Evolutionary conservation across 2,888 invertebrate species (phyloP), one percentile per base, ranked within the genome.

Genomic region (Saturnia pavonia): DNA sequence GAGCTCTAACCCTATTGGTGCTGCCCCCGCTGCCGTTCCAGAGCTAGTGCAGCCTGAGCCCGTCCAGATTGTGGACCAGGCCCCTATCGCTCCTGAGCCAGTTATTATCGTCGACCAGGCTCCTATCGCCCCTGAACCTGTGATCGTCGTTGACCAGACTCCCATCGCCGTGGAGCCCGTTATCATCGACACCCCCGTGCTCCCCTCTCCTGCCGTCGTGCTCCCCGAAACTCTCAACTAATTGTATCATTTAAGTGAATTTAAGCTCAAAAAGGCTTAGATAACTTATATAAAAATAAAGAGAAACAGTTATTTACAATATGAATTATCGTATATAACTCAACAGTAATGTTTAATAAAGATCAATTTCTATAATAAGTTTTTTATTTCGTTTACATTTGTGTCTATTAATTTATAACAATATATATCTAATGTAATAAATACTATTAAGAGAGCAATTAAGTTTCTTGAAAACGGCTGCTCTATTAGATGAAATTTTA

Each of bases 171-270:
- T n/a, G 3, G 76, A 73, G 12, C 69, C 71, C 65, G 74, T 78
- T 48, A 66, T 72, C 51, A 69, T 72, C 69, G 75, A 75, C 19
- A 70, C 72, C n/a, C 80, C 80, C 70, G 40, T 77, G 57, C 51
- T 77, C 43, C 78, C 80, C 48, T 68, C 74, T 40, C 78, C 82
- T 69, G 80, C 74, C 27, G 74, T 83, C 72, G 72, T 74, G 66
- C 78, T 83, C 34, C 87, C 87, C 65, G 85, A 82, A 27, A 74
- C 69, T 68, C 84, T 86, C 71, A 85, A 85, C 81, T 86, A 85
- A 84, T 74, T 69, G 65, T 54, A n/a, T 40, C 40, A 65, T 40
- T 14, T 16, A 63, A 63, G 6, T 27, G 8, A 34, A 16, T 27
- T 63, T n/a, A 65, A 65, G 40, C 19, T 45, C 43, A 19, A 54